Evolutionary conservation across 2,113 vertebrate species (phyloP).

Genomic region (Daubentonia madagascariensis): DNA sequence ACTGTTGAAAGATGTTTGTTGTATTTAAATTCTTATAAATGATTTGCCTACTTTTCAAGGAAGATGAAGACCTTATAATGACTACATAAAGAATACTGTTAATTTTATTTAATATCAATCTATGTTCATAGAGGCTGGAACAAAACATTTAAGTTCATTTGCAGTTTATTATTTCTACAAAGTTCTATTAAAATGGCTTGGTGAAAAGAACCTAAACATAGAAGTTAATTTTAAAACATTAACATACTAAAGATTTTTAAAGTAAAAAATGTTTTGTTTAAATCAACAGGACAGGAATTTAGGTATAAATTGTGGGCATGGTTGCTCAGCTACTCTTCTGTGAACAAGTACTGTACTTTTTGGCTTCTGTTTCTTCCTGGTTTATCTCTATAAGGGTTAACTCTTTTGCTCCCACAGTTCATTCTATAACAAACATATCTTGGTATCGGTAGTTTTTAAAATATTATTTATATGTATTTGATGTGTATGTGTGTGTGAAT

Average conservation of each 20-base stretch:
- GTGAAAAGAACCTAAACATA: neutral
- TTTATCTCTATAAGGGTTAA: slow-evolving; percentile 39
- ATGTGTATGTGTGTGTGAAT: neutral
- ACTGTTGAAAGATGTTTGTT: neutral
- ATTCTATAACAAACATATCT: neutral
- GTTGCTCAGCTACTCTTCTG: neutral
- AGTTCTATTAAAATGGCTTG: neutral
- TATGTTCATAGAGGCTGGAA: neutral
- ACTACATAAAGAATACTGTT: neutral
- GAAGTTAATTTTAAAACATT: neutral
- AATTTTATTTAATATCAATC: neutral
- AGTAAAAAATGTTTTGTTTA: slow-evolving; percentile 5
- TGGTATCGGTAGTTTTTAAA: slow-evolving; percentile 34
- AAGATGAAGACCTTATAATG: neutral
- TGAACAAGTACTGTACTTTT: neutral
- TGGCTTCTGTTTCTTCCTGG: neutral
- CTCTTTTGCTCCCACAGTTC: neutral
- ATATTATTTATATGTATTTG: slow-evolving; percentile 50
- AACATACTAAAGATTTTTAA: neutral
- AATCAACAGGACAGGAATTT: neutral
- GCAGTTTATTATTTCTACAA: neutral
- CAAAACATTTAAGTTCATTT: slow-evolving; percentile 4
- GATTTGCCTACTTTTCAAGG: neutral
- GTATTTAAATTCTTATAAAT: neutral
- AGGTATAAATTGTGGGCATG: neutral